phyloP scores from a whole-genome alignment of 1,140 invertebrate genomes.

The Trichonephila inaurata region DNA sequence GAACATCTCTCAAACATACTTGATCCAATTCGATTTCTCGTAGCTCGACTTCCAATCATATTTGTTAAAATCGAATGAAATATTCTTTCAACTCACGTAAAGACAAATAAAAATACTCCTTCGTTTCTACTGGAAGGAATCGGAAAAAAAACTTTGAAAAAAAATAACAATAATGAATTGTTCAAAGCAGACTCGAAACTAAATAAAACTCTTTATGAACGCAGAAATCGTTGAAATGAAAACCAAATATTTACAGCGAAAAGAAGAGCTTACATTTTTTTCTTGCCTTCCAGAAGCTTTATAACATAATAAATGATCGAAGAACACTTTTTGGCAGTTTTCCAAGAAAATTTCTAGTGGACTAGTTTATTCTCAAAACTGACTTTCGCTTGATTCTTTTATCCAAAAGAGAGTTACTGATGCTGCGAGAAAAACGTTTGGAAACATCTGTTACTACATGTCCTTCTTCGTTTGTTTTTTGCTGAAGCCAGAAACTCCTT shows the following conservation, averaged over 20 bases:
- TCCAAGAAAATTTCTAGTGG: conserved; percentile 54
- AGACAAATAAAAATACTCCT: neutral
- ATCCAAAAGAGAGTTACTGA: conserved; percentile 26
- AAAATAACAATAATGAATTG: neutral
- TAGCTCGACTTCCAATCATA: neutral
- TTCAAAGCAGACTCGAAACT: conserved; percentile 8
- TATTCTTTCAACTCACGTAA: neutral
- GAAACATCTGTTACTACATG: conserved; percentile 60
- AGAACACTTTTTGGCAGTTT: conserved; percentile 51
- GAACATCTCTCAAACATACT: neutral
- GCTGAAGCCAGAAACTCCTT: neutral
- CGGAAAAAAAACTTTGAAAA: neutral
- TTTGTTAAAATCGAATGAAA: neutral
- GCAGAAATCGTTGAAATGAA: conserved; percentile 42
- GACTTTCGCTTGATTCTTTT: conserved; percentile 27
- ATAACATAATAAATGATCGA: conserved; percentile 70
- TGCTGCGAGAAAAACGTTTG: conserved; percentile 44
- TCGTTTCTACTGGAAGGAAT: neutral
- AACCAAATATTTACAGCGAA: conserved; percentile 50
- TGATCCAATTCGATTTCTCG: neutral
- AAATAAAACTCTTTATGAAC: conserved; percentile 52
- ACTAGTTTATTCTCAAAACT: conserved; percentile 14
- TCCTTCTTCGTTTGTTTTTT: conserved; percentile 32
- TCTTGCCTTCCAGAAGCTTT: conserved; percentile 19
- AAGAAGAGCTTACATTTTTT: neutral